Evolutionary conservation across 2,113 vertebrate genomes (phyloP).

Genomic region (Seriola dumerili): DNA sequence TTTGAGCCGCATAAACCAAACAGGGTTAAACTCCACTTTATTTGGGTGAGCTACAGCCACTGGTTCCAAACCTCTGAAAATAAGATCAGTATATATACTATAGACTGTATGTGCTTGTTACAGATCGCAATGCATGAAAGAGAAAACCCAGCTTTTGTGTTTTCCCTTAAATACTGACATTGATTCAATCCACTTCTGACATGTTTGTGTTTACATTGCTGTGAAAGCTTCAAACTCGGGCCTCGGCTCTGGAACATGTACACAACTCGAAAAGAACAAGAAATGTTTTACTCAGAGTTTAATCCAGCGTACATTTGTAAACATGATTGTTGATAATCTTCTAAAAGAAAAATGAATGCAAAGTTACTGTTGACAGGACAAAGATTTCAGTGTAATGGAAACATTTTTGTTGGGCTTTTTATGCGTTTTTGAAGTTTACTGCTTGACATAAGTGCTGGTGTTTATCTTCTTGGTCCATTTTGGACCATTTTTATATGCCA

Average conservation of each 20-base stretch:
- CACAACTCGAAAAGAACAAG: not conserved
- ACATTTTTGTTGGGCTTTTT: not conserved
- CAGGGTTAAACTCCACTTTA: not conserved
- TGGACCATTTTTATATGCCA: slow-evolving; percentile 20
- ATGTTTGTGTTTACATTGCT: not conserved
- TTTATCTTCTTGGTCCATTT: slow-evolving; percentile 12
- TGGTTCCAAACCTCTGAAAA: not conserved
- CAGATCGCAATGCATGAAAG: not conserved
- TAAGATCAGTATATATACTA: no score
- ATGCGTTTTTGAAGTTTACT: slow-evolving; percentile 10
- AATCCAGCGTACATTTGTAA: not conserved
- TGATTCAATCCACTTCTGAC: not conserved
- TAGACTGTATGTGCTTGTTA: not conserved
- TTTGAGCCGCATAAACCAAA: not conserved
- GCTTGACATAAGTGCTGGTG: slow-evolving; percentile 9
- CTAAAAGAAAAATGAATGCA: not conserved
- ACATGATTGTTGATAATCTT: slow-evolving; percentile 1
- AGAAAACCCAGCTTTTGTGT: not conserved
- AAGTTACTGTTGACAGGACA: slow-evolving; percentile 7
- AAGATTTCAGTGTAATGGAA: slow-evolving; percentile 8
- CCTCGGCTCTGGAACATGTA: not conserved
- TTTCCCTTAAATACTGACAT: not conserved
- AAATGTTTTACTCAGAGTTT: not conserved
- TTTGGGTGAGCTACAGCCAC: not conserved
- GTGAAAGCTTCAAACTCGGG: not conserved